Conservation (phyloP, 2,113 vertebrate species). For the Pedionomus torquatus region DNA sequence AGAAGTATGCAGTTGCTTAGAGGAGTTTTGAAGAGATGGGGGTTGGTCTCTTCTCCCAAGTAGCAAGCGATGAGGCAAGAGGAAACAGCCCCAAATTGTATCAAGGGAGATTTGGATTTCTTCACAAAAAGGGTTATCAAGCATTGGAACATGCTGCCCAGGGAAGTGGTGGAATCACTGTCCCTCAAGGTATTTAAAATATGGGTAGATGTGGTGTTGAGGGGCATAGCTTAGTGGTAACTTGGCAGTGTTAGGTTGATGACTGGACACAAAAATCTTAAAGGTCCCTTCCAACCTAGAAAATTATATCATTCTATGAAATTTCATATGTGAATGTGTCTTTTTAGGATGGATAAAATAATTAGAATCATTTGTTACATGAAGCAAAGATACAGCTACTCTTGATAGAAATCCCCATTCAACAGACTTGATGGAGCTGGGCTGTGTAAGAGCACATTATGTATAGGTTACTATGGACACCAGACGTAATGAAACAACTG, state of each 20-base stretch:
- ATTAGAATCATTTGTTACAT: background rate
- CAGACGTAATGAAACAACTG: background rate
- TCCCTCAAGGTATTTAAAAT: background rate
- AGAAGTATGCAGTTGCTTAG: background rate
- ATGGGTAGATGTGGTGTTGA: background rate
- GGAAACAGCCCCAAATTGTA: background rate
- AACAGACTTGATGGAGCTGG: background rate
- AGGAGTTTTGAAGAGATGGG: background rate
- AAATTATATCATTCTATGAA: background rate
- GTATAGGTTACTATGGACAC: background rate
- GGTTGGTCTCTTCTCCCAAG: background rate
- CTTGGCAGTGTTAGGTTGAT: background rate
- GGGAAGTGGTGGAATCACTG: background rate
- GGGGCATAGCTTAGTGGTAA: background rate
- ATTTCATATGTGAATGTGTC: background rate
- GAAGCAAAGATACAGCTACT: background rate
- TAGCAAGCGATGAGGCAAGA: background rate
- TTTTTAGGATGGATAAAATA: background rate
- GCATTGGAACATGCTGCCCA: background rate
- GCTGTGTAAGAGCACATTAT: background rate
- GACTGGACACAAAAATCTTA: background rate
- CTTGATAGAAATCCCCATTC: background rate
- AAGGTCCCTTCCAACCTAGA: background rate
- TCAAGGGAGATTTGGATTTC: background rate
- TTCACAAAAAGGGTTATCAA: background rate